phyloP scores from a whole-genome alignment of 2,113 vertebrate genomes.

The Poicephalus meyeri region DNA sequence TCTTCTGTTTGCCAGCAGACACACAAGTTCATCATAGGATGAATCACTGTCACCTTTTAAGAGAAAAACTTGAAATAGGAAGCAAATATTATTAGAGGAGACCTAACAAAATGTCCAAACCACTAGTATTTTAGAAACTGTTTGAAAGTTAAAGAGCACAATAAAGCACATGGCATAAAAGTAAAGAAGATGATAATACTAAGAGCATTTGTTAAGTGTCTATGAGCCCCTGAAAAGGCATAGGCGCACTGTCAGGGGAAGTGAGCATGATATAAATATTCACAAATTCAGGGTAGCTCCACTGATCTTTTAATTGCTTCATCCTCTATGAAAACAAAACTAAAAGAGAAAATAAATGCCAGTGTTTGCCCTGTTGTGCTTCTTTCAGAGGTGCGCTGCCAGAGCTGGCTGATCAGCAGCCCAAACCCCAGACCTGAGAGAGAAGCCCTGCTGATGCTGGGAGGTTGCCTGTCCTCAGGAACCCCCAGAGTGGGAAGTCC shows the following conservation, averaged over 20 bases:
- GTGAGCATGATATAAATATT: rapidly evolving
- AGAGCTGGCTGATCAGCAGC: background rate
- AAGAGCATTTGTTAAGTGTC: background rate
- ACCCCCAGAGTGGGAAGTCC: background rate
- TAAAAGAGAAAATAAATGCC: background rate
- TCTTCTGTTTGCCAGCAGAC: background rate
- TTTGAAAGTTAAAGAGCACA: background rate
- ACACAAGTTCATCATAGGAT: background rate
- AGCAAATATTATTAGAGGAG: background rate
- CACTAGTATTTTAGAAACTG: background rate
- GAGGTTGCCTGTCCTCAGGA: background rate
- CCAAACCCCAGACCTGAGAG: background rate
- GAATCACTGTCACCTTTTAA: background rate
- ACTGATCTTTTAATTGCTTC: background rate
- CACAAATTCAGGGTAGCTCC: background rate
- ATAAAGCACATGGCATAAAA: background rate
- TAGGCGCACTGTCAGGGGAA: background rate
- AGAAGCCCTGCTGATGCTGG: background rate
- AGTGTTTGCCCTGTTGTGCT: background rate
- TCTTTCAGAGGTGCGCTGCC: background rate
- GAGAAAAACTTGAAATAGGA: background rate
- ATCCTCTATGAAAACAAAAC: background rate
- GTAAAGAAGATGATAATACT: background rate
- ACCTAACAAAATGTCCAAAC: background rate
- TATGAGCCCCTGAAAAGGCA: background rate